These are phyloP conservation scores for Anas capensis DNA, from an alignment of 2,797 vertebrate genomes.

Conservation along the genomic window DNA sequence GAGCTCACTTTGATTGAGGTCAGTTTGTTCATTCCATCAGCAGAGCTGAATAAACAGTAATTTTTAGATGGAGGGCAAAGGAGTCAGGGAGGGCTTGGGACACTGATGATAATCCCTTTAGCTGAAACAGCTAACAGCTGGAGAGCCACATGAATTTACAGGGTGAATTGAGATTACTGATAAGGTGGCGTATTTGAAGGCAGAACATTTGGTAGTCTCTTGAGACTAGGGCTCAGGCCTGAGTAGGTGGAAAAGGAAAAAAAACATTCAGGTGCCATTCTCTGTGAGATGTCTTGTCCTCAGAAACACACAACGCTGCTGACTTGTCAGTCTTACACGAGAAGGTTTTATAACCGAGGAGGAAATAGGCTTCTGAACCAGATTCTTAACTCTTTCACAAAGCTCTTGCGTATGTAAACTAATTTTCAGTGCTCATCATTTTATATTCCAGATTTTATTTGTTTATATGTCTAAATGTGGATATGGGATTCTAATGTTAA, in stretches of 20 bases:
- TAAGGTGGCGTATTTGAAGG: not conserved
- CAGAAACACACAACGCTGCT: accelerated
- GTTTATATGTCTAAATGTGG: not conserved
- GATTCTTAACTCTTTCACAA: not conserved
- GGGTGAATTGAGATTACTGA: not conserved
- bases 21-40: not conserved
- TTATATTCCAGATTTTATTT: conserved; percentile 6
- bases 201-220: not conserved
- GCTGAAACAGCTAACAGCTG: not conserved
- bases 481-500: not conserved
- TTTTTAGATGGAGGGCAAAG: not conserved
- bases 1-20: not conserved
- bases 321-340: not conserved
- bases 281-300: not conserved
- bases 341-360: not conserved
- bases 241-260: not conserved
- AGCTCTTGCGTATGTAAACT: not conserved
- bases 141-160: not conserved
- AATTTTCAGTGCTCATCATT: not conserved
- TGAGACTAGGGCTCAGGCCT: not conserved
- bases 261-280: not conserved
- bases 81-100: not conserved
- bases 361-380: not conserved
- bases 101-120: not conserved
- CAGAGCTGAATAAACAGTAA: not conserved